Conservation (phyloP, 2,797 vertebrate species). For the Australoheros facetus region DNA sequence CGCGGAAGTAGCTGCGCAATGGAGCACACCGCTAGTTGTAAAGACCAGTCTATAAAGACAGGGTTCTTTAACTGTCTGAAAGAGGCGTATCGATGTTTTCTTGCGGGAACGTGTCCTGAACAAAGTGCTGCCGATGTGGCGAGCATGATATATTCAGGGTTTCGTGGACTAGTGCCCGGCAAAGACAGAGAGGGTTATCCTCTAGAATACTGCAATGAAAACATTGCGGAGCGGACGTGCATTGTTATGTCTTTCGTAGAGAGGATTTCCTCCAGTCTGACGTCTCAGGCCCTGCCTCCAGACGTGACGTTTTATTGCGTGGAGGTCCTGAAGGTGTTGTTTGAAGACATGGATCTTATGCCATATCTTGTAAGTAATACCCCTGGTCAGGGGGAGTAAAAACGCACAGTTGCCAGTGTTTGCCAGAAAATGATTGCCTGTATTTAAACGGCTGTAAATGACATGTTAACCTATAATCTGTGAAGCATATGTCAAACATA, state of each 20-base stretch:
- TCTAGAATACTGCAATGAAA: not conserved
- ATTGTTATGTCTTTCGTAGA: constrained; percentile 82
- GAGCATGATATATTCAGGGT: constrained; percentile 32
- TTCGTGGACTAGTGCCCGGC: constrained; percentile 9
- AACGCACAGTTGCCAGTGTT: no score
- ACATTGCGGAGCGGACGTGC: constrained; percentile 53
- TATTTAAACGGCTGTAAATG: no score
- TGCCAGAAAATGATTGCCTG: no score
- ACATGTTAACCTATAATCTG: no score
- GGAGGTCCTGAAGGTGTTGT: constrained; percentile 39
- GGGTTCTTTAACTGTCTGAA: constrained; percentile 51
- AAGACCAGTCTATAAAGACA: rapidly evolving
- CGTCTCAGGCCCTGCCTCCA: constrained; percentile 44
- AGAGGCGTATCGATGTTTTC: constrained; percentile 73
- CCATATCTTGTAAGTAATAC: constrained; percentile 68
- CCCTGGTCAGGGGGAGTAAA: not conserved
- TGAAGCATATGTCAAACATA: no score
- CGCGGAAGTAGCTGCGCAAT: not conserved
- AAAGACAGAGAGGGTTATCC: not conserved
- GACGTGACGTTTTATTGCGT: constrained; percentile 9
- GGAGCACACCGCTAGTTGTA: not conserved
- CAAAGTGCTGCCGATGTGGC: constrained; percentile 63
- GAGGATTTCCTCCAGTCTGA: constrained; percentile 69
- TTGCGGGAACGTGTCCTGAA: constrained; percentile 62
- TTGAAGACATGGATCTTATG: constrained; percentile 65